A percentile compares a stretch with the other conserved stretches of the same genome.
These are phyloP conservation scores for Drosophila lacertosa DNA, from an alignment of 1,140 invertebrate genomes.

Conservation along the genomic window DNA sequence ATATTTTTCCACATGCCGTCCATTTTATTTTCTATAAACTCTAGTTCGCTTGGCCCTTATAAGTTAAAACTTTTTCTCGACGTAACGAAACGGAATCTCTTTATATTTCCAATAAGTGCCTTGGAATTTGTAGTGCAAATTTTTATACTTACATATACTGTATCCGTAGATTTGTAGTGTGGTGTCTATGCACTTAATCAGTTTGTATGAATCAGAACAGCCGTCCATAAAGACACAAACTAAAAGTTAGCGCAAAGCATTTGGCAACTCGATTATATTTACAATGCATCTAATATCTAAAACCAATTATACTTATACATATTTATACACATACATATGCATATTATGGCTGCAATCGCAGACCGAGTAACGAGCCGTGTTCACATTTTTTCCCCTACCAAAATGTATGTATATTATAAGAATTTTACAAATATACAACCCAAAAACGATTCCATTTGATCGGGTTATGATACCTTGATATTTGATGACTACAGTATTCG, in stretches of 20 bases:
- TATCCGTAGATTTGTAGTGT: constrained; percentile 13
- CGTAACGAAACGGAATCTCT: constrained; percentile 8
- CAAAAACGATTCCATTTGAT: constrained; percentile 14
- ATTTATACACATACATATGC: constrained; percentile 12
- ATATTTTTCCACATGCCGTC: constrained; percentile 18
- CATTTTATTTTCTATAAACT: constrained; percentile 3
- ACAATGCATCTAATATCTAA: constrained; percentile 3
- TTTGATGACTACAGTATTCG: constrained; percentile 5
- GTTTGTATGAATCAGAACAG: neutral
- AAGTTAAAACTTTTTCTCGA: neutral
- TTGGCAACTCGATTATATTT: constrained; percentile 15
- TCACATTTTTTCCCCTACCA: neutral
- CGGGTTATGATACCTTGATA: neutral
- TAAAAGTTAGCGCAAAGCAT: constrained; percentile 1
- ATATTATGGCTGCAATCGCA: neutral
- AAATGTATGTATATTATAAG: constrained; percentile 11
- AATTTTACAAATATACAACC: constrained; percentile 9
- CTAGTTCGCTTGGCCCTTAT: neutral
- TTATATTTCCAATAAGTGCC: constrained; percentile 44
- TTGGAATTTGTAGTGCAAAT: constrained; percentile 55
- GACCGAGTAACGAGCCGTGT: constrained; percentile 9
- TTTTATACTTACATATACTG: constrained; percentile 27
- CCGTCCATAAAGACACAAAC: constrained; percentile 32
- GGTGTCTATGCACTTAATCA: constrained; percentile 1
- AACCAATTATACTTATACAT: constrained; percentile 14